Conservation (phyloP, 2,888 invertebrate species). For the Hirtodrosophila histrioides region DNA sequence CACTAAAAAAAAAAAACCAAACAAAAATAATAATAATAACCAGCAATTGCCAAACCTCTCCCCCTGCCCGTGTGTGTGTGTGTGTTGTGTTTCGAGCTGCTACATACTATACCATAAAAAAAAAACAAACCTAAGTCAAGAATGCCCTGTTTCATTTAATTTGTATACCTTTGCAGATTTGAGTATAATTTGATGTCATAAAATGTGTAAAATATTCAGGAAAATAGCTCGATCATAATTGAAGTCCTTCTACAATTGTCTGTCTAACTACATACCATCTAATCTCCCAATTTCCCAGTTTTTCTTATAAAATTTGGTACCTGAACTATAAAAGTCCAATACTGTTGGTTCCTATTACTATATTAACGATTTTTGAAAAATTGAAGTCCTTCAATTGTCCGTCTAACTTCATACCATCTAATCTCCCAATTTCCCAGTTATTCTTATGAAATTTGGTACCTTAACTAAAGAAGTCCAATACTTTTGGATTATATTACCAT, state of each 20-base stretch:
- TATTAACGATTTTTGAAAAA: too few species aligned
- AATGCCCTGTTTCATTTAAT: conserved; percentile 29
- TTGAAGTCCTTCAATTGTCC: not conserved
- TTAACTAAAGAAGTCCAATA: too few species aligned
- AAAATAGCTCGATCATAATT: too few species aligned
- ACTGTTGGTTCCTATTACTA: too few species aligned
- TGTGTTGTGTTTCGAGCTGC: conserved; percentile 51
- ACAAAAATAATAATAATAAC: conserved; percentile 49
- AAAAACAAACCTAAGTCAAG: conserved; percentile 16
- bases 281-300: too few species aligned
- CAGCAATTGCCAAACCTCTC: conserved; percentile 49
- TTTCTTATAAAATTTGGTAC: too few species aligned
- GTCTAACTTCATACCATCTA: not conserved
- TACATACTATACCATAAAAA: conserved; percentile 11
- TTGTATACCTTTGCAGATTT: conserved; percentile 30
- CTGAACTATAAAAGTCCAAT: too few species aligned
- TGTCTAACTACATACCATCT: too few species aligned
- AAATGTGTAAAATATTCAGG: too few species aligned
- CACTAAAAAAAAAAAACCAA: conserved; percentile 46
- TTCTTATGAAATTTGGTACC: too few species aligned
- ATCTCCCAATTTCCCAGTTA: not conserved
- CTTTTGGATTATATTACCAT: too few species aligned
- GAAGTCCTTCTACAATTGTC: not conserved
- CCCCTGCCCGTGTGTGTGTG: conserved; percentile 31
- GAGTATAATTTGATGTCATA: not conserved